Percentiles rank a stretch among this genome's conserved stretches.
Conservation (phyloP, 1,140 invertebrate genomes). For the Leptinotarsa undecemlineata region DNA sequence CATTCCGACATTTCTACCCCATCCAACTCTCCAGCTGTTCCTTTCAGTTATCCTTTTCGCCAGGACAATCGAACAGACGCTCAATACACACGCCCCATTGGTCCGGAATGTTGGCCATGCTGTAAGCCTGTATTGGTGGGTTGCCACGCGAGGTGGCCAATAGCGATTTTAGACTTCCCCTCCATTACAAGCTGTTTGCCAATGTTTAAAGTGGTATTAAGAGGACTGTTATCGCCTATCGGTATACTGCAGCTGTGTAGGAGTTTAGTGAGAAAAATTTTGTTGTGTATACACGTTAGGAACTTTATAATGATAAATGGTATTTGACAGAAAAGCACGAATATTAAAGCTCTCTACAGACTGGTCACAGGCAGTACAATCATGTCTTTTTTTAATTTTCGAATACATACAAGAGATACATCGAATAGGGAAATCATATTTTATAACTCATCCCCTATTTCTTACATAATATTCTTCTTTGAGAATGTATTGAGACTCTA, state of each 20-base stretch:
- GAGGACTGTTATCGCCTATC: background rate
- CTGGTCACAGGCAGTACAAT: too few species aligned
- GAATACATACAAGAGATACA: too few species aligned
- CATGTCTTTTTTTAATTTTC: too few species aligned
- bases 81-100: slow-evolving; percentile 1
- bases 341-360: too few species aligned
- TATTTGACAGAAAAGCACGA: too few species aligned
- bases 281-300: background rate
- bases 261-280: background rate
- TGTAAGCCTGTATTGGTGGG: slow-evolving; percentile 10
- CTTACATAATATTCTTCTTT: too few species aligned
- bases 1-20: background rate
- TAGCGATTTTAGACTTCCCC: background rate
- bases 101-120: slow-evolving; percentile 2
- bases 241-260: background rate
- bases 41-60: slow-evolving; percentile 1
- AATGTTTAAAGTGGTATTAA: slow-evolving; percentile 19
- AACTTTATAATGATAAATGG: background rate
- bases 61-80: background rate
- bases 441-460: too few species aligned
- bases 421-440: too few species aligned
- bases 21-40: slow-evolving; percentile 6
- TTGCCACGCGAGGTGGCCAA: background rate
- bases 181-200: slow-evolving; percentile 10
- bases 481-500: too few species aligned